Conservation (phyloP, 1,140 invertebrate genomes). For the Zaprionus ornatus region DNA sequence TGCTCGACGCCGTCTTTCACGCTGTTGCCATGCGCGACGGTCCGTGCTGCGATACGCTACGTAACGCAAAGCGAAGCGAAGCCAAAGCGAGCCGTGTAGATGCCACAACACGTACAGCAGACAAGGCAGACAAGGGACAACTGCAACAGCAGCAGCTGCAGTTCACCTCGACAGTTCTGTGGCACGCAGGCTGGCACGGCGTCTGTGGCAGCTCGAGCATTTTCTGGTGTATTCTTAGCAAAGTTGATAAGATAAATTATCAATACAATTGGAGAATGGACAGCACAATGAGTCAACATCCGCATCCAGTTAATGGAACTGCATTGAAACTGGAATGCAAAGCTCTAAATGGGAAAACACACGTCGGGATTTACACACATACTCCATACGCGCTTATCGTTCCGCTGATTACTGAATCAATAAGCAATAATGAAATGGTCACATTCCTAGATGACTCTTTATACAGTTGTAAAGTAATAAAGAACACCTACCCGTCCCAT, state of each 20-base stretch:
- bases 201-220: conserved; percentile 33
- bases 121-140: conserved; percentile 20
- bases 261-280: not conserved
- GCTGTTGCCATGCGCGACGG: conserved; percentile 69
- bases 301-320: not conserved
- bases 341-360: conserved; percentile 12
- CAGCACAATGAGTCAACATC: conserved; percentile 19
- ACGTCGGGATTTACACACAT: not conserved
- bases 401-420: conserved; percentile 1
- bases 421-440: not conserved
- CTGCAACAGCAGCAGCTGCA: conserved; percentile 51
- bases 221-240: conserved; percentile 56
- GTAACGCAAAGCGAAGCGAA: not conserved
- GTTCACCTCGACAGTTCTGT: not conserved
- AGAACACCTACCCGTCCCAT: conserved; percentile 85
- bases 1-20: not conserved
- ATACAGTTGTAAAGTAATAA: not conserved
- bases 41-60: conserved; percentile 6
- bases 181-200: conserved; percentile 6
- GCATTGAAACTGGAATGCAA: not conserved
- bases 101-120: conserved; percentile 33
- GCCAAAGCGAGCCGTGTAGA: not conserved
- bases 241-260: conserved; percentile 41
- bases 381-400: not conserved
- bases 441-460: not conserved